These are phyloP conservation scores for Troilus luridus DNA, from an alignment of 2,888 invertebrate species.

Conservation along the genomic window DNA sequence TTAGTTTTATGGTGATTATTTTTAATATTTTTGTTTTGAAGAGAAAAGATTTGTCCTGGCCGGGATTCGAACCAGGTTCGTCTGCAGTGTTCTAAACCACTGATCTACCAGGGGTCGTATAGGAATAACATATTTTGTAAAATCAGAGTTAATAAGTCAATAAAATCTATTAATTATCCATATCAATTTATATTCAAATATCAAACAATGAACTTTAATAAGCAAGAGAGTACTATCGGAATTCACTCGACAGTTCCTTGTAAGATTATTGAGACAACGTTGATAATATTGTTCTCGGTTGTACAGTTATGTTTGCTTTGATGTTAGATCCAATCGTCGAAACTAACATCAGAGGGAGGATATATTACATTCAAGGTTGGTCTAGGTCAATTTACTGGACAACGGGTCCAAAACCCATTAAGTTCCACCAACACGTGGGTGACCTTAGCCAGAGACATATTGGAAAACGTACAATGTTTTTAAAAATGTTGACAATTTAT, in stretches of 20 bases:
- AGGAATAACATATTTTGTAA: too few species aligned
- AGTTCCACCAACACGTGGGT: background rate
- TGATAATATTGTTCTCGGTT: background rate
- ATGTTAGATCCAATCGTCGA: background rate
- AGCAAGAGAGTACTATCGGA: background rate
- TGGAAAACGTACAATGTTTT: background rate
- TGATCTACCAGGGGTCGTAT: too few species aligned
- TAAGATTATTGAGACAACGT: background rate
- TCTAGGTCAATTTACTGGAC: background rate
- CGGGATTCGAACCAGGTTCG: too few species aligned
- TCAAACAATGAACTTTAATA: background rate
- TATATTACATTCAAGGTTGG: background rate
- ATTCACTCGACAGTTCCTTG: background rate
- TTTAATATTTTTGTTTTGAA: too few species aligned
- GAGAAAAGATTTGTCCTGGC: too few species aligned
- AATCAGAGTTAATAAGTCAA: too few species aligned
- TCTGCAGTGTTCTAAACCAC: too few species aligned
- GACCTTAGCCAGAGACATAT: background rate
- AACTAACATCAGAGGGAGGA: background rate
- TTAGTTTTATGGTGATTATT: too few species aligned
- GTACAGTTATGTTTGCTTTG: background rate
- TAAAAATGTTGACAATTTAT: background rate
- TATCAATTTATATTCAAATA: too few species aligned
- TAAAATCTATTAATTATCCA: too few species aligned
- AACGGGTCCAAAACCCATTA: background rate